A percentile compares a stretch with the other conserved stretches of the same genome.
Evolutionary conservation across 2,113 vertebrate genomes (phyloP).

Genomic region (Lagopus muta): DNA sequence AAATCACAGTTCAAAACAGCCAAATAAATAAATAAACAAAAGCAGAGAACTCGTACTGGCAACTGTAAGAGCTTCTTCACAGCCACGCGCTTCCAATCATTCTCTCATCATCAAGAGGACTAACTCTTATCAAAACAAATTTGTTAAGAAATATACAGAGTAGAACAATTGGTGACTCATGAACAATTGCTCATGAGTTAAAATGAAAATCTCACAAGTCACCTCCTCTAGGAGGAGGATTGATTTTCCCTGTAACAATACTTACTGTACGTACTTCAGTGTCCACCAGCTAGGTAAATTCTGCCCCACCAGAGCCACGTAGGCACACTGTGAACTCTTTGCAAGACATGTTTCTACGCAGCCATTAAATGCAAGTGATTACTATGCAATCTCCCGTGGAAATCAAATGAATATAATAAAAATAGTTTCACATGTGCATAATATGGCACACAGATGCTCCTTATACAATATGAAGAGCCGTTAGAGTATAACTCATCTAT

Average conservation of each 20-base stretch:
- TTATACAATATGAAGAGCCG: slow-evolving; percentile 38
- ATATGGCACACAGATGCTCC: slow-evolving; percentile 55
- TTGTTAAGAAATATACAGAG: not conserved
- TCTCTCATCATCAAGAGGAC: not conserved
- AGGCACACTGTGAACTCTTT: not conserved
- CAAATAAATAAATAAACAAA: not conserved
- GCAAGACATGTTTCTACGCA: not conserved
- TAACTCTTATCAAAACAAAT: slow-evolving; percentile 7
- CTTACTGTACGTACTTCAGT: not conserved
- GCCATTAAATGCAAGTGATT: slow-evolving; percentile 19
- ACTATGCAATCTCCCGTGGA: not conserved
- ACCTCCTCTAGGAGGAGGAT: not conserved
- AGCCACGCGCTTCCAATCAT: not conserved
- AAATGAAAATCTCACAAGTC: not conserved
- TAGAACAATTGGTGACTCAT: not conserved
- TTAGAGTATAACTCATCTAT: slow-evolving; percentile 42
- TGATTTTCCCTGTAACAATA: not conserved
- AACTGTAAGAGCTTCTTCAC: not conserved
- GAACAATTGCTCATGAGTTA: not conserved
- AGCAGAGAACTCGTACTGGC: not conserved
- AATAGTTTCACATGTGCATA: slow-evolving; percentile 50
- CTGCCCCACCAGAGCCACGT: not conserved
- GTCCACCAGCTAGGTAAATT: not conserved
- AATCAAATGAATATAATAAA: slow-evolving; percentile 54
- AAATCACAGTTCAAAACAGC: not conserved